phyloP scores from a whole-genome alignment of 2,113 vertebrate species.

The Galemys pyrenaicus region DNA sequence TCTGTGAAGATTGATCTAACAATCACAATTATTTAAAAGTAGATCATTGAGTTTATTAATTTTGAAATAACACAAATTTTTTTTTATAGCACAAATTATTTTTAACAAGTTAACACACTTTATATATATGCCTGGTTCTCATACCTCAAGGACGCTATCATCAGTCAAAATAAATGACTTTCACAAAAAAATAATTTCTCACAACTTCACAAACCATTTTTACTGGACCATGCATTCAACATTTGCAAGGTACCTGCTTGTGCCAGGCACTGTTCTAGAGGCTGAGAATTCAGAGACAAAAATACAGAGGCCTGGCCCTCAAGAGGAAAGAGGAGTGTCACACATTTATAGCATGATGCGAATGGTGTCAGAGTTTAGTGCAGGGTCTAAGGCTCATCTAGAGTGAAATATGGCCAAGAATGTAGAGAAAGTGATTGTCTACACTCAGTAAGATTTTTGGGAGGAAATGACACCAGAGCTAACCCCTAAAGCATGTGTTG shows the following conservation, averaged over 20 bases:
- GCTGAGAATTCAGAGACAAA: background rate
- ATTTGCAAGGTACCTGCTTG: background rate
- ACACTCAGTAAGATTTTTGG: background rate
- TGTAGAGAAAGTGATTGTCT: background rate
- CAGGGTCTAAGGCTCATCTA: background rate
- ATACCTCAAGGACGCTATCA: background rate
- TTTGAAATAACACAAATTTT: conserved; percentile 26
- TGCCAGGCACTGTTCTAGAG: background rate
- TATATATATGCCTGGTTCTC: background rate
- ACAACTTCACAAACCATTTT: background rate
- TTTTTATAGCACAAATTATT: too few relatives aligned
- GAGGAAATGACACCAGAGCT: background rate
- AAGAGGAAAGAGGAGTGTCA: background rate
- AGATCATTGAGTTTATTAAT: background rate
- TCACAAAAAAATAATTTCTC: conserved; percentile 7
- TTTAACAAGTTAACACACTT: conserved; percentile 9
- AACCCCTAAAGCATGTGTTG: background rate
- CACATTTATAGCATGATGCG: too few relatives aligned
- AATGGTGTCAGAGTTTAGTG: background rate
- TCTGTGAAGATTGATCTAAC: conserved; percentile 3
- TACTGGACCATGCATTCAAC: background rate
- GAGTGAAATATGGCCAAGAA: background rate
- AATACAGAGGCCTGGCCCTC: background rate
- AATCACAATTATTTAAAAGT: background rate
- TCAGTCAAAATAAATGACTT: background rate